Conservation (phyloP, 2,888 invertebrate species). For the Trisateles emortualis region DNA sequence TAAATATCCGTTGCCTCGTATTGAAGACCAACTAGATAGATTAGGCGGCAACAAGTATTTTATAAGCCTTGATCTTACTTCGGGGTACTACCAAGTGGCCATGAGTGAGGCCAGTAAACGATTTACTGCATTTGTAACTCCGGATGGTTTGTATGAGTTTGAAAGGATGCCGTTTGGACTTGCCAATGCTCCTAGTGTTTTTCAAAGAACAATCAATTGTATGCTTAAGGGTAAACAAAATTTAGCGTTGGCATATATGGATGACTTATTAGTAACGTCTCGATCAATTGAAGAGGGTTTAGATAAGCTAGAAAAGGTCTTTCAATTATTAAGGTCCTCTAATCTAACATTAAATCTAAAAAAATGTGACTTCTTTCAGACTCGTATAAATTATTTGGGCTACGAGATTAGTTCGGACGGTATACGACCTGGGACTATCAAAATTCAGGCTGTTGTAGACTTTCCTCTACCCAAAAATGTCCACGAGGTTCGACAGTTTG, state of each 20-base stretch:
- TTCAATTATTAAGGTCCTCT: neutral
- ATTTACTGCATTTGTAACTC: too few species aligned
- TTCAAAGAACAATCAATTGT: neutral
- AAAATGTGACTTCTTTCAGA: conserved; percentile 27
- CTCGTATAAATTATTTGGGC: conserved; percentile 26
- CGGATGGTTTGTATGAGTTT: conserved; percentile 30
- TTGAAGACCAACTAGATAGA: too few species aligned
- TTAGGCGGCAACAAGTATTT: neutral
- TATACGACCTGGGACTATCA: neutral
- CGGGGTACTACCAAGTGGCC: neutral
- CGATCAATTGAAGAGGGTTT: neutral
- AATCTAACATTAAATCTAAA: neutral
- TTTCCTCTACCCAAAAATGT: conserved; percentile 9
- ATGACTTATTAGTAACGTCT: neutral
- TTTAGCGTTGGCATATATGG: conserved; percentile 5
- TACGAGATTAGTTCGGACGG: conserved; percentile 24
- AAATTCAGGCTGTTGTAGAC: neutral
- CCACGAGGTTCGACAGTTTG: conserved; percentile 8
- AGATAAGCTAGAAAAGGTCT: neutral
- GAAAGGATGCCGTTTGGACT: conserved; percentile 32
- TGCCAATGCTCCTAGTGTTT: too few species aligned
- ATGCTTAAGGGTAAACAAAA: neutral
- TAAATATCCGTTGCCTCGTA: conserved; percentile 29
- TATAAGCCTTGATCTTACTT: neutral
- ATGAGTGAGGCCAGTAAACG: neutral